phyloP scores from a whole-genome alignment of 2,113 vertebrate genomes.

The Salvelinus namaycush region DNA sequence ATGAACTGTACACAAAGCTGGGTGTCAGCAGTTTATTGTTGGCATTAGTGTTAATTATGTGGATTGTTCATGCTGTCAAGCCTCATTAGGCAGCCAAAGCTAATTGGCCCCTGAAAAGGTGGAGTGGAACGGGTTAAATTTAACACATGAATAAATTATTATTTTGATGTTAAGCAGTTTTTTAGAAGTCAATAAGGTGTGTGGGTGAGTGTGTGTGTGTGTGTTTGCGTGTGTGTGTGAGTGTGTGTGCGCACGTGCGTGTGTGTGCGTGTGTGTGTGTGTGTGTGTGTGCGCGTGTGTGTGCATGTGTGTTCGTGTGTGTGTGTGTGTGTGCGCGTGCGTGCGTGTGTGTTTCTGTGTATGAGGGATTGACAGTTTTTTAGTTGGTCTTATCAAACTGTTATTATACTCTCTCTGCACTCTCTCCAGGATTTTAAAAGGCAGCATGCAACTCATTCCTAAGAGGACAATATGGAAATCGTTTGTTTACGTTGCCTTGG shows the following conservation, averaged over 20 bases:
- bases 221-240: not conserved
- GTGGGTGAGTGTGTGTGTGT: too few relatives aligned
- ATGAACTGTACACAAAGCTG: conserved; percentile 46
- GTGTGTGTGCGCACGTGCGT: too few relatives aligned
- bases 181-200: conserved; percentile 18
- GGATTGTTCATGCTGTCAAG: conserved; percentile 71
- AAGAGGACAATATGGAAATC: conserved; percentile 6
- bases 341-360: too few relatives aligned
- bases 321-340: too few relatives aligned
- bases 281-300: too few relatives aligned
- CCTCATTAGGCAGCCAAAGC: conserved; percentile 69
- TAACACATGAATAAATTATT: conserved; percentile 63
- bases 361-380: too few relatives aligned
- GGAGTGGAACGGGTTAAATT: conserved; percentile 68
- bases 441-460: not conserved
- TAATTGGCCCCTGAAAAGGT: conserved; percentile 67
- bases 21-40: conserved; percentile 72
- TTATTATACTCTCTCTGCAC: too few relatives aligned
- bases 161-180: conserved; percentile 67
- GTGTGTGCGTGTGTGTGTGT: too few relatives aligned
- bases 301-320: too few relatives aligned
- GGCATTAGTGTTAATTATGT: conserved; percentile 77
- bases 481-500: conserved; percentile 34
- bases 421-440: conserved; percentile 7
- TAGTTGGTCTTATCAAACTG: conserved; percentile 10